These are phyloP conservation scores for Lycodopsis pacificus DNA, from an alignment of 2,797 vertebrate genomes.

Conservation along the genomic window DNA sequence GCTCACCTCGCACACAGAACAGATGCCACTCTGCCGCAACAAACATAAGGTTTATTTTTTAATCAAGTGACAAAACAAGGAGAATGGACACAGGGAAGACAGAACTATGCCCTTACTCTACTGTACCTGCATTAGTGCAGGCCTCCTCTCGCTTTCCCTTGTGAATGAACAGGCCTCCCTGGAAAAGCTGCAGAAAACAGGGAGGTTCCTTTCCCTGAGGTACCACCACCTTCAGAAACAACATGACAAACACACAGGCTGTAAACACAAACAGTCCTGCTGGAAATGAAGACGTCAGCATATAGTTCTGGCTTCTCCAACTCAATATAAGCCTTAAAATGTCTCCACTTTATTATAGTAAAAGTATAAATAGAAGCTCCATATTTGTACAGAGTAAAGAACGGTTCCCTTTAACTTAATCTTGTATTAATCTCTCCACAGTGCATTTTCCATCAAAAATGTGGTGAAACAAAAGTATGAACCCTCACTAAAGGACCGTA, in stretches of 20 bases:
- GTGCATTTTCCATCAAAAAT: not conserved
- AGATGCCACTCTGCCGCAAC: slow-evolving; percentile 76
- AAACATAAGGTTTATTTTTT: slow-evolving; percentile 1
- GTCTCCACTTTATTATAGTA: not conserved
- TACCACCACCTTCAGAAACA: slow-evolving; percentile 74
- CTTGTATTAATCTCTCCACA: not conserved
- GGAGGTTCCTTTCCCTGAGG: slow-evolving; percentile 84
- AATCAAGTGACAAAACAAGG: not conserved
- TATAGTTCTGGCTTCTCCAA: not conserved
- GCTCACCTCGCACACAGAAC: slow-evolving; percentile 84
- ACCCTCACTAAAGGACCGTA: not conserved
- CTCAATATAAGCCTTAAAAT: not conserved
- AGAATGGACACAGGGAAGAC: not conserved
- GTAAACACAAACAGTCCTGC: not conserved
- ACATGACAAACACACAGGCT: not conserved
- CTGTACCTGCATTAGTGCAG: slow-evolving; percentile 68
- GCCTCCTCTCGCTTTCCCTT: slow-evolving; percentile 70
- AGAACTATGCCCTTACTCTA: not conserved
- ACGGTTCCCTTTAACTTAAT: not conserved
- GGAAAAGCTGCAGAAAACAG: slow-evolving; percentile 87
- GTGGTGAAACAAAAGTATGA: not conserved
- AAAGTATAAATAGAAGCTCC: not conserved
- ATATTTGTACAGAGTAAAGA: not conserved
- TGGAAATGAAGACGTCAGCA: not conserved
- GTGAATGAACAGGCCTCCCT: slow-evolving; percentile 83